Conservation (phyloP, 2,113 vertebrate genomes). For the Sula dactylatra region DNA sequence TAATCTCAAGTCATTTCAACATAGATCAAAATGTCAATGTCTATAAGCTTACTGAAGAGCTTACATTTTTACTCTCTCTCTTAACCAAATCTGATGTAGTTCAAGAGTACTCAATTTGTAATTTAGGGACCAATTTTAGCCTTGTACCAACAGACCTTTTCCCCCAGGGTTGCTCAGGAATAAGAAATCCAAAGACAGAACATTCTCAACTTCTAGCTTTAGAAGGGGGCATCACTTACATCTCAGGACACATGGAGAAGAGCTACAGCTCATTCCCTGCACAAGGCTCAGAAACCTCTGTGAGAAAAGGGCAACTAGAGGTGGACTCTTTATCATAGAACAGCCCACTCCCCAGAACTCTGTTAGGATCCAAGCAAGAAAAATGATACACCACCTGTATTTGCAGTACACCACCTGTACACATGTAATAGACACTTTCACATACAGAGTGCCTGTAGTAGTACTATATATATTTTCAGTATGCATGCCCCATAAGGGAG, state of each 20-base stretch:
- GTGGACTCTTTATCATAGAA: background rate
- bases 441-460: too few species aligned
- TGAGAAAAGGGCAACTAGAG: background rate
- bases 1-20: background rate
- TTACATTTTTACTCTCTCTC: background rate
- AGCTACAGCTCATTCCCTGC: background rate
- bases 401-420: background rate
- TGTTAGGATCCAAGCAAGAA: background rate
- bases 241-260: background rate
- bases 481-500: background rate
- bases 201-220: background rate
- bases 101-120: background rate
- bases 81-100: background rate
- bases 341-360: background rate
- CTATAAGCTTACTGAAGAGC: background rate
- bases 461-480: background rate
- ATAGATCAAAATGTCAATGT: background rate
- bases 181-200: background rate
- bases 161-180: background rate
- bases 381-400: background rate
- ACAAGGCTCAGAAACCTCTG: background rate
- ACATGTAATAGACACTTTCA: background rate
- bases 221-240: background rate
- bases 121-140: background rate
- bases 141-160: background rate